Evolutionary conservation across 2,113 vertebrate species (phyloP).

Genomic region (Muntiacus reevesi): DNA sequence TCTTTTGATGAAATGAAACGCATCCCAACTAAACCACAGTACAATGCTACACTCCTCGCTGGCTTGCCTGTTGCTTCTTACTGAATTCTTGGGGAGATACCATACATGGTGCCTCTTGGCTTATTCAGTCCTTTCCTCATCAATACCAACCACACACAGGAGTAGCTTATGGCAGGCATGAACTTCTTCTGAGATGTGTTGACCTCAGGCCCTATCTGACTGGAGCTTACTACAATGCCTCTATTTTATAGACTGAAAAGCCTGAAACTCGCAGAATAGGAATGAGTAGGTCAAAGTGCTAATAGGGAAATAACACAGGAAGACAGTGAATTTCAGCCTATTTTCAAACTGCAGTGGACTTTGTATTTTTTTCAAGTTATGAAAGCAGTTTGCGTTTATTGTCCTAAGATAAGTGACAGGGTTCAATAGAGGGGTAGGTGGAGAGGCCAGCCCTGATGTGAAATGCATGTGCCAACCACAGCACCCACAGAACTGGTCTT

Average conservation of each 20-base stretch:
- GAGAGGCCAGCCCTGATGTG: background rate
- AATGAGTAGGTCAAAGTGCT: conserved; percentile 38
- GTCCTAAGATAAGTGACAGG: background rate
- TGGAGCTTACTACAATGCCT: background rate
- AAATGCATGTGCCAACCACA: background rate
- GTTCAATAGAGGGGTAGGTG: background rate
- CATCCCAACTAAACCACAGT: background rate
- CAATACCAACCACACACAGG: background rate
- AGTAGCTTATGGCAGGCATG: background rate
- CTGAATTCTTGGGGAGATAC: background rate
- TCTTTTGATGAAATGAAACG: background rate
- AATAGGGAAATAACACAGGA: conserved; percentile 44
- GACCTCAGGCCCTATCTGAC: background rate
- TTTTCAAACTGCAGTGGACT: conserved; percentile 6
- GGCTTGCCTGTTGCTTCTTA: background rate
- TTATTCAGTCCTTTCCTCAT: background rate
- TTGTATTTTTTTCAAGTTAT: background rate
- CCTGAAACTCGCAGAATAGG: background rate
- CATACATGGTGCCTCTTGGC: background rate
- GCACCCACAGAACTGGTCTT: background rate
- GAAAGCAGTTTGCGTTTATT: background rate
- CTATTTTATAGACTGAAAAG: background rate
- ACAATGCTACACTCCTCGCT: no score
- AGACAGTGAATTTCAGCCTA: background rate
- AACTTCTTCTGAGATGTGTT: background rate